These are phyloP conservation scores for Psilanteris sp. DNA, from an alignment of 1,140 invertebrate species.

Conservation along the genomic window DNA sequence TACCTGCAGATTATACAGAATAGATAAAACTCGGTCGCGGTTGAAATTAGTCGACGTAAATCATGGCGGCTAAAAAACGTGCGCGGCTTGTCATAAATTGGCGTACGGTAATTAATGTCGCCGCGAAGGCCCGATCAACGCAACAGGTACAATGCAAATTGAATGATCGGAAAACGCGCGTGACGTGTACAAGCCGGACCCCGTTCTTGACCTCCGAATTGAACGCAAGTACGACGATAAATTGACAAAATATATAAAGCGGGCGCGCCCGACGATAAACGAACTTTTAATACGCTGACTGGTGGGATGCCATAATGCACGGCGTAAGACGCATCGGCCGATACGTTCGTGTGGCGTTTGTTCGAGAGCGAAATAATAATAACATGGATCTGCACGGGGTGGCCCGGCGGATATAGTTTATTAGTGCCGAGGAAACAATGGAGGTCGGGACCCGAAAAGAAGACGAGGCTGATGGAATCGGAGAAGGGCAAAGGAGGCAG, in stretches of 20 bases:
- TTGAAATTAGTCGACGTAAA: too few species aligned
- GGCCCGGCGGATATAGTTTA: slow-evolving; percentile 76
- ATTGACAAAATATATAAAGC: slow-evolving; percentile 24
- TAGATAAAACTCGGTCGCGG: too few species aligned
- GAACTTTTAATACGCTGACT: slow-evolving; percentile 5
- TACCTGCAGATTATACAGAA: too few species aligned
- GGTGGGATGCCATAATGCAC: slow-evolving; percentile 72
- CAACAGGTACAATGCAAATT: too few species aligned
- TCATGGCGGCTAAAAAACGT: too few species aligned
- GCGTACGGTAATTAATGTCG: too few species aligned
- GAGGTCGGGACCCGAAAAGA: slow-evolving; percentile 78
- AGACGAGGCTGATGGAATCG: slow-evolving; percentile 65
- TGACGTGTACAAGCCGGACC: too few species aligned
- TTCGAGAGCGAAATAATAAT: slow-evolving; percentile 75
- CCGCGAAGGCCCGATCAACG: too few species aligned
- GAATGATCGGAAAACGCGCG: too few species aligned
- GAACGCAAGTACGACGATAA: slow-evolving; percentile 9
- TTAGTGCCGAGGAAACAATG: slow-evolving; percentile 77
- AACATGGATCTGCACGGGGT: slow-evolving; percentile 74
- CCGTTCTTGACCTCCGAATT: slow-evolving; percentile 13
- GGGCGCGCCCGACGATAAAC: slow-evolving; percentile 5
- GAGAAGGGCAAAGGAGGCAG: slow-evolving; percentile 68
- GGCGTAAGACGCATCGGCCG: slow-evolving; percentile 57
- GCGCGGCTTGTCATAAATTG: too few species aligned
- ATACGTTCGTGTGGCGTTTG: slow-evolving; percentile 61